These are phyloP conservation scores for Petrocephalus sullivani DNA, from an alignment of 2,797 vertebrate species.

Conservation along the genomic window DNA sequence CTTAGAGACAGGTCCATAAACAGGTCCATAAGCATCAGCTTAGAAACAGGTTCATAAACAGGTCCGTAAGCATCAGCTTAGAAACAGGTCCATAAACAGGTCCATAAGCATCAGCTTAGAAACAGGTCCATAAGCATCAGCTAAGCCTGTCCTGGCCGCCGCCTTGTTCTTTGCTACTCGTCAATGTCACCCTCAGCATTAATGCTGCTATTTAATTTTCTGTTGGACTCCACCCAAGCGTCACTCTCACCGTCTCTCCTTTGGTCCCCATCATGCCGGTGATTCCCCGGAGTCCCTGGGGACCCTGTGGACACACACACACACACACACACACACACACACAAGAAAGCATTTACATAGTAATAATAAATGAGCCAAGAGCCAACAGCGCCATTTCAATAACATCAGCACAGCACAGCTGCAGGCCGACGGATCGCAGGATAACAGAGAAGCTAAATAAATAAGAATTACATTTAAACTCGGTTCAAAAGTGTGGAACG, in stretches of 20 bases:
- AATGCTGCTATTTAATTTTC: not conserved
- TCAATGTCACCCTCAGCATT: not conserved
- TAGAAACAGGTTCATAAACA: too few species aligned
- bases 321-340: constrained; percentile 22
- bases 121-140: not conserved
- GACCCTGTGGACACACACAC: constrained; percentile 65
- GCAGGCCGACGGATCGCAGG: not conserved
- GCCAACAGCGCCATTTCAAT: not conserved
- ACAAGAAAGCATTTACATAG: not conserved
- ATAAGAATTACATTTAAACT: not conserved
- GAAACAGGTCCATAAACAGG: too few species aligned
- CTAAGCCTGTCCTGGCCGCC: not conserved
- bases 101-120: not conserved
- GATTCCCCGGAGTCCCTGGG: constrained; percentile 81
- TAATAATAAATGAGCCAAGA: not conserved
- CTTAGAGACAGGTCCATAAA: too few species aligned
- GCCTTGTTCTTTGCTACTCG: not conserved
- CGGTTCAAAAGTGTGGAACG: too few species aligned
- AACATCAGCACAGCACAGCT: not conserved
- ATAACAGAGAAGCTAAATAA: not conserved
- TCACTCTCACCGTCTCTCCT: constrained; percentile 75
- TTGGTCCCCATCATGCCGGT: constrained; percentile 81
- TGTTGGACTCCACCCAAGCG: not conserved
- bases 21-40: too few species aligned
- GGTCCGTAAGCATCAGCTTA: too few species aligned